Evolutionary conservation across 2,888 invertebrate species (phyloP).

Genomic region (Hyalella azteca): DNA sequence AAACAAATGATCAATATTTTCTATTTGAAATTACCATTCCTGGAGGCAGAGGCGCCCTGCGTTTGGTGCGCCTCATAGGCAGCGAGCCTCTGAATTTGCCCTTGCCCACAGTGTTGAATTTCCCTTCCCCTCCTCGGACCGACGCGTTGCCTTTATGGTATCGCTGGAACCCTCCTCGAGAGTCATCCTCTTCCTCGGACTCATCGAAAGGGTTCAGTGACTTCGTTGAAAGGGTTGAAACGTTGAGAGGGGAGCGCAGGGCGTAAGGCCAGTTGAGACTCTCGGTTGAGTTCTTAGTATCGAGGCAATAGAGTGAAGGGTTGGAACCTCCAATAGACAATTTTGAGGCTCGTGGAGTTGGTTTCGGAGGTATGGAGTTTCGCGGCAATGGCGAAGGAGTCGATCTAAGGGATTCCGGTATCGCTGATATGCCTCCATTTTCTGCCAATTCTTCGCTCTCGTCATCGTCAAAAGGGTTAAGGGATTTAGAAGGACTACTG

Average conservation of each 20-base stretch:
- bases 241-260: neutral
- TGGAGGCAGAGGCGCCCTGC: slow-evolving; percentile 19
- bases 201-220: slow-evolving; percentile 15
- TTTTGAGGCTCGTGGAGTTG: slow-evolving; percentile 10
- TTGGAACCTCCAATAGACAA: neutral
- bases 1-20: neutral
- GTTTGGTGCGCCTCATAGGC: neutral
- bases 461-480: slow-evolving; percentile 20
- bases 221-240: slow-evolving; percentile 11
- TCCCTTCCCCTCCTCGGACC: neutral
- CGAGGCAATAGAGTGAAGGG: neutral
- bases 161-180: neutral
- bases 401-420: neutral
- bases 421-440: neutral
- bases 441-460: neutral
- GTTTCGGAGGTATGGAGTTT: neutral
- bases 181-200: slow-evolving; percentile 10
- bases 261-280: neutral
- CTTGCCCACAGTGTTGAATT: neutral
- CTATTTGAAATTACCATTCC: neutral
- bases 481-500: neutral
- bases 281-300: neutral
- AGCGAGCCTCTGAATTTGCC: slow-evolving; percentile 5
- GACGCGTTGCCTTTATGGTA: slow-evolving; percentile 8
- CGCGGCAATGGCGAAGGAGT: slow-evolving; percentile 1